Conservation (phyloP, 1,140 invertebrate species). For the fruit fly (Drosophila melanogaster) region DNA sequence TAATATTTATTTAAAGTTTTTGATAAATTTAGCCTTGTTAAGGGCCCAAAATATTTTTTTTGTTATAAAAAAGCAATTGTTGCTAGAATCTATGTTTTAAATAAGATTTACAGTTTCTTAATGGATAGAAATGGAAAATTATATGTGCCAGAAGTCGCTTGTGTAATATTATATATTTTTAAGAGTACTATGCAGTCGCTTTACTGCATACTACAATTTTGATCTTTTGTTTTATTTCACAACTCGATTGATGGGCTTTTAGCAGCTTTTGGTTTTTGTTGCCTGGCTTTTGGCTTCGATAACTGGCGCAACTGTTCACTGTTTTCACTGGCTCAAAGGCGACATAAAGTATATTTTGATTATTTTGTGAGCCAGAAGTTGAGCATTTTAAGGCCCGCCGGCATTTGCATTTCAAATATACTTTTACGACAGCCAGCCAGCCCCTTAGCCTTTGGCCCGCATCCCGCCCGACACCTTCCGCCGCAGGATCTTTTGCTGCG, state of each 20-base stretch:
- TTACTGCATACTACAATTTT: conserved; percentile 13
- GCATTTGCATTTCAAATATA: conserved; percentile 80
- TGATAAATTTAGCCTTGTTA: too few relatives aligned
- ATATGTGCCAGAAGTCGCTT: too few relatives aligned
- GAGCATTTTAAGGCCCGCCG: conserved; percentile 58
- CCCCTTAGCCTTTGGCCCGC: conserved; percentile 18
- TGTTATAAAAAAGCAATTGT: too few relatives aligned
- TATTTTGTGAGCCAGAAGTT: conserved; percentile 71
- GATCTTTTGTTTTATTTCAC: conserved; percentile 31
- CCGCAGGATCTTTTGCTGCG: conserved; percentile 24
- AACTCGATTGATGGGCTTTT: conserved; percentile 55
- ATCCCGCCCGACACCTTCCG: conserved; percentile 35
- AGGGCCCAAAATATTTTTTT: too few relatives aligned
- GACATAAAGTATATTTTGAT: conserved; percentile 80
- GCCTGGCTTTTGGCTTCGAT: conserved; percentile 33
- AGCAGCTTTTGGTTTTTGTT: conserved; percentile 24
- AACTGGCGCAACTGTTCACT: conserved; percentile 25
- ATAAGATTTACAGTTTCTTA: too few relatives aligned
- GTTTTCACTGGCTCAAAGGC: conserved; percentile 53
- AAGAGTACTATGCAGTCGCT: conserved; percentile 5
- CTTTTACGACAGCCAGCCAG: conserved; percentile 52
- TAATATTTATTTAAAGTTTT: background rate
- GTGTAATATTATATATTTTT: background rate
- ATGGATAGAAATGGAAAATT: background rate
- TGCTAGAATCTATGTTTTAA: too few relatives aligned